phyloP scores from a whole-genome alignment of 35 echinoderm and acorn worm genomes.

The Eucidaris tribuloides region DNA sequence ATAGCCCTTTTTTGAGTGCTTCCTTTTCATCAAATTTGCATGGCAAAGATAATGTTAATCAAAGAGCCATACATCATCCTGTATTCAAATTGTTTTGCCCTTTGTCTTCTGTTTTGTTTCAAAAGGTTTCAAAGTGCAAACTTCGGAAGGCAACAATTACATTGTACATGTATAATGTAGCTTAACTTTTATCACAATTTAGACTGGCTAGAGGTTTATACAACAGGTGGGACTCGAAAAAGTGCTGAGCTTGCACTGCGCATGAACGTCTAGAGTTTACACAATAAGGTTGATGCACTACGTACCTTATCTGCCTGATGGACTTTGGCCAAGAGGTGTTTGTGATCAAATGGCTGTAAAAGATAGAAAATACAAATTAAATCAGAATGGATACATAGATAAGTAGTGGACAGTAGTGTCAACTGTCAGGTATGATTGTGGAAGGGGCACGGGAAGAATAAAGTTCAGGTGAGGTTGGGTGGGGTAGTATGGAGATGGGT shows the following conservation, averaged over 20 bases:
- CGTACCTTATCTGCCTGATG: constrained; percentile 84
- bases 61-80: no score
- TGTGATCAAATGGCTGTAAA: constrained; percentile 86
- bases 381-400: not conserved
- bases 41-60: no score
- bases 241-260: not conserved
- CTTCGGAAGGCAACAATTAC: not conserved
- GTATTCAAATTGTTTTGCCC: no score
- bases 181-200: not conserved
- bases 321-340: constrained; percentile 54
- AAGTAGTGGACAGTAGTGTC: not conserved
- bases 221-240: not conserved
- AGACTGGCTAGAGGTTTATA: not conserved
- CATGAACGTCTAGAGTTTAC: no score
- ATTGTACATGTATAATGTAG: not conserved
- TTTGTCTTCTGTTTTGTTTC: no score
- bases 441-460: no score
- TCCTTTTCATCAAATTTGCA: no score
- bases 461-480: no score
- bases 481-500: no score
- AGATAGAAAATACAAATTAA: constrained; percentile 15
- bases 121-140: no score
- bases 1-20: no score
- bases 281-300: not conserved
- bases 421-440: not conserved